Percentiles rank a stretch among this genome's conserved stretches.
Evolutionary conservation across 2,888 invertebrate genomes (phyloP).

Genomic region (Patella caerulea): DNA sequence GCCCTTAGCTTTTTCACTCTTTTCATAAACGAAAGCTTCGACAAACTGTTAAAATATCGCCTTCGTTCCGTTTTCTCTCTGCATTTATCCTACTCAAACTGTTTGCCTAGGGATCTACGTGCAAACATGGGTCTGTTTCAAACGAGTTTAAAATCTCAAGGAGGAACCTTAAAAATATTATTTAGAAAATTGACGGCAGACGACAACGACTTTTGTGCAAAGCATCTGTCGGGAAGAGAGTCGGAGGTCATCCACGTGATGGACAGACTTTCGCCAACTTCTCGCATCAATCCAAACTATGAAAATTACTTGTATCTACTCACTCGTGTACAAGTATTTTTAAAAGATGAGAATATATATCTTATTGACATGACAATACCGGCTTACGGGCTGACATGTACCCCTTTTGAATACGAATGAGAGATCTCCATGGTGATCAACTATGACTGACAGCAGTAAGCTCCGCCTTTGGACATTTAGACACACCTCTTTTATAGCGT

Average conservation of each 20-base stretch:
- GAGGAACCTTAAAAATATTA: neutral
- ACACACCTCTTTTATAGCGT: too few species aligned
- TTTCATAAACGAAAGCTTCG: too few species aligned
- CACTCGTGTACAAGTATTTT: too few species aligned
- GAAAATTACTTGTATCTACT: too few species aligned
- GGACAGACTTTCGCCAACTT: neutral
- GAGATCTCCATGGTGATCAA: constrained; percentile 18
- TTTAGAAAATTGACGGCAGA: neutral
- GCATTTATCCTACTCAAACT: constrained; percentile 4
- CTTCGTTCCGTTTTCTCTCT: too few species aligned
- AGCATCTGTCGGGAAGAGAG: neutral
- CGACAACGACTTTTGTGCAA: neutral
- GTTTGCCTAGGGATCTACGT: constrained; percentile 11
- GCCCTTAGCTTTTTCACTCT: too few species aligned
- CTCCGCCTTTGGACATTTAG: constrained; percentile 10
- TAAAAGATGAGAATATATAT: too few species aligned
- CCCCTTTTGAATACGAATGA: too few species aligned
- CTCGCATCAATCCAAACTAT: too few species aligned
- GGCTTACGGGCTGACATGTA: too few species aligned
- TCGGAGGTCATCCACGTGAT: neutral
- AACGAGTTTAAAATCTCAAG: constrained; percentile 15
- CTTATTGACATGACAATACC: too few species aligned
- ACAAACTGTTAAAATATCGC: too few species aligned
- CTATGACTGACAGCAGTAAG: constrained; percentile 15
- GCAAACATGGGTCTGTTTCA: constrained; percentile 13